Base-by-base conservation (phyloP, 2,888 invertebrate species). In the Ochlodes sylvanus region DNA sequence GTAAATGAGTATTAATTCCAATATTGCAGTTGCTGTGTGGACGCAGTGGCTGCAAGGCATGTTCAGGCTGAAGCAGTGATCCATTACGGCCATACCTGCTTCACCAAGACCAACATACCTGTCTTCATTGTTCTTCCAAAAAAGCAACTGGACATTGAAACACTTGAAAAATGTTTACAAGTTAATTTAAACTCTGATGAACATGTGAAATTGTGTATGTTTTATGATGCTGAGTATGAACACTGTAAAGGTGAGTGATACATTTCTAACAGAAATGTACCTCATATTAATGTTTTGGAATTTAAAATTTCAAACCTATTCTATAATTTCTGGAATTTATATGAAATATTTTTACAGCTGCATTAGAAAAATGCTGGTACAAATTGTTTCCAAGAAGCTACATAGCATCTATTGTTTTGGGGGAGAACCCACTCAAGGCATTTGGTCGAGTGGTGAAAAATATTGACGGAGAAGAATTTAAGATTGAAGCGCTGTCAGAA, bases 51-150 rank as follows among this genome's bases (percentile, higher is more conserved):
- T 1, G 98, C 98, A 0, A 96, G 97, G 84, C 99, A 99, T 86
- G 95, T 98, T 7, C 94, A 95, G 68, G 96, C 97, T 0, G 97
- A 99, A 87, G 96, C 96, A 38, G 92, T 99, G 2, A 95, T 99
- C 65, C 99, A 99, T 87, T 99, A 97, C 88, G 99, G 99, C 0
- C 96, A 96, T 79, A 95, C 97, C 0, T 99, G 99, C 86, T 95
- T 98, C 73, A 97, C 97, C 38, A 95, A 96, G 14, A 93, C 94
- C 34, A 94, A 96, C 63, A 93, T 98, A 65, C 97, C 98, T 0
- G 96, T 97, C 5, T 94, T 96, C 63, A 96, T 95, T 73, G 94
- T 98, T 44, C 95, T 97, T 72, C 95, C 96, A 14, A 95, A 96
- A 80, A 83, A 87, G 44, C 74, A 90, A 0, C 77, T 98, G 10